phyloP scores from a whole-genome alignment of 2,113 vertebrate species.

The Bubalus kerabau region DNA sequence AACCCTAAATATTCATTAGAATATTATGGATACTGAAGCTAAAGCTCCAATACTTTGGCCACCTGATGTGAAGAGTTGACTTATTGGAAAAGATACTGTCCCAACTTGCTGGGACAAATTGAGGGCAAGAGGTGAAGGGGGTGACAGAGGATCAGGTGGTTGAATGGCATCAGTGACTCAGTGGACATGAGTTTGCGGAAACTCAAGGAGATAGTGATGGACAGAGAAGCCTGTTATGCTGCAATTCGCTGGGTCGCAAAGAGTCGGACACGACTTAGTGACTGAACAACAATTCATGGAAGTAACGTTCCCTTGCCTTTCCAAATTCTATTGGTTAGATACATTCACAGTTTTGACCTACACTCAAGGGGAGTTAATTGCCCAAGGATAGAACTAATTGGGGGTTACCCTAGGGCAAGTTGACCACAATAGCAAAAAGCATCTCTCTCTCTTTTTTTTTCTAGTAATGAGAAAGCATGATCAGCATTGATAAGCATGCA shows the following conservation, averaged over 20 bases:
- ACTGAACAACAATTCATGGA: not conserved
- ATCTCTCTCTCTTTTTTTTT: not conserved
- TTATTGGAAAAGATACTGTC: not conserved
- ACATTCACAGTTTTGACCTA: not conserved
- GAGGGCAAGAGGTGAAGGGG: not conserved
- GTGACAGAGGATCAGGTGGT: not conserved
- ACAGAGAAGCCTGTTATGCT: not conserved
- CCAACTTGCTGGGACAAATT: not conserved
- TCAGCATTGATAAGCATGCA: not conserved
- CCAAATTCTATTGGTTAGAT: not conserved
- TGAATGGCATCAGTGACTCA: not conserved
- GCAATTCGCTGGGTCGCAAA: not conserved
- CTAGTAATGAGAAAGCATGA: not conserved
- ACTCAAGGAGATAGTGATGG: not conserved
- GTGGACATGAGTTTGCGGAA: not conserved
- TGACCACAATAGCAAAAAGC: not conserved
- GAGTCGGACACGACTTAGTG: rapidly evolving
- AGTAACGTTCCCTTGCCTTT: not conserved
- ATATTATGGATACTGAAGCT: not conserved
- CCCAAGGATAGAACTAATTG: not conserved
- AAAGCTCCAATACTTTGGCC: not conserved
- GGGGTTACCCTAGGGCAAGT: not conserved
- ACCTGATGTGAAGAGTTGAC: not conserved
- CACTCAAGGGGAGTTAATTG: not conserved
- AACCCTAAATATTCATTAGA: not conserved